These are phyloP conservation scores for Pica pica DNA, from an alignment of 2,113 vertebrate species.

Conservation along the genomic window DNA sequence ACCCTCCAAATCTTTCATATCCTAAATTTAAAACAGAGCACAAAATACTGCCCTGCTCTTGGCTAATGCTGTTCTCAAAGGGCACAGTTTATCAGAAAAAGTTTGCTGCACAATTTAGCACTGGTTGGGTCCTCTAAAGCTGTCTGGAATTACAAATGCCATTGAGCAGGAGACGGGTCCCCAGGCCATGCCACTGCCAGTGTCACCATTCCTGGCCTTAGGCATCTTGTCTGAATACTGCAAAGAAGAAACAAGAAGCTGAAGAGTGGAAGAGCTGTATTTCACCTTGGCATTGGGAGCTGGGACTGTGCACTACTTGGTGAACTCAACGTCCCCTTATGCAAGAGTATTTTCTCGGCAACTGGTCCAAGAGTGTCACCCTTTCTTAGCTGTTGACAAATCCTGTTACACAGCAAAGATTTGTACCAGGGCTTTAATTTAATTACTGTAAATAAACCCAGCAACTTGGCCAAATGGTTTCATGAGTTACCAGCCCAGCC, in stretches of 20 bases:
- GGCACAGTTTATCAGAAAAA: not conserved
- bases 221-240: not conserved
- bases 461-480: not conserved
- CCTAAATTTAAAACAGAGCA: not conserved
- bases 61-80: not conserved
- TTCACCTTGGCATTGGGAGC: not conserved
- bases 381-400: constrained; percentile 1
- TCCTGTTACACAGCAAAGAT: constrained; percentile 44
- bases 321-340: not conserved
- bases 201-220: not conserved
- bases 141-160: not conserved
- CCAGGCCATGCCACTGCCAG: accelerated
- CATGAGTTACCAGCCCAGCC: not conserved
- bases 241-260: not conserved
- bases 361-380: not conserved
- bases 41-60: not conserved
- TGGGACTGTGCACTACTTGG: not conserved
- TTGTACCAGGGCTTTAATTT: constrained; percentile 44
- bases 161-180: not conserved
- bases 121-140: not conserved
- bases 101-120: not conserved
- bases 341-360: not conserved
- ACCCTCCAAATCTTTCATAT: not conserved
- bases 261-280: not conserved
- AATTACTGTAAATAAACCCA: constrained; percentile 36